Percentiles rank a stretch among this genome's conserved stretches.
phyloP scores from a whole-genome alignment of 2,888 invertebrate species.

The Diarsia dahlii region DNA sequence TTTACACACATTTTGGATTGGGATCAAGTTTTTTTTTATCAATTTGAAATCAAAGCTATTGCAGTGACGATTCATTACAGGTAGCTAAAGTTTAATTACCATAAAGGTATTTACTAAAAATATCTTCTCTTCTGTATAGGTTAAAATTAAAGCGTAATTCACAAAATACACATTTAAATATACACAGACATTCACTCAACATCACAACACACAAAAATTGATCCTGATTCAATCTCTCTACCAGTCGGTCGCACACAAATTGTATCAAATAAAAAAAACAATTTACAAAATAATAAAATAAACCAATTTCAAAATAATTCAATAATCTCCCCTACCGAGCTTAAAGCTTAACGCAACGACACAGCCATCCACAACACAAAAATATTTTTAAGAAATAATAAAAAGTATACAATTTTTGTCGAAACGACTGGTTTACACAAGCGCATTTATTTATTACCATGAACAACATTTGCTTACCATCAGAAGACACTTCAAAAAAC shows the following conservation, averaged over 20 bases:
- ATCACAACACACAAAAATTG: conserved; percentile 24
- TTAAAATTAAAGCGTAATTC: neutral
- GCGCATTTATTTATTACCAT: conserved; percentile 23
- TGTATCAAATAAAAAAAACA: conserved; percentile 27
- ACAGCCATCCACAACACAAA: conserved; percentile 33
- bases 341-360: conserved; percentile 52
- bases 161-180: neutral
- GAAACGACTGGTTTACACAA: conserved; percentile 40
- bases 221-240: conserved; percentile 44
- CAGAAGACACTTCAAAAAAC: conserved; percentile 47
- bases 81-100: neutral
- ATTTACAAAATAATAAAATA: conserved; percentile 11
- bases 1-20: conserved; percentile 43
- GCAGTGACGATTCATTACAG: neutral
- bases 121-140: neutral
- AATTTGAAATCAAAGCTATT: neutral
- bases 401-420: conserved; percentile 45
- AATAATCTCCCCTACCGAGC: conserved; percentile 41
- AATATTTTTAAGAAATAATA: conserved; percentile 34
- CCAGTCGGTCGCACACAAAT: conserved; percentile 55
- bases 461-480: conserved; percentile 40
- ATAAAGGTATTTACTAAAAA: neutral
- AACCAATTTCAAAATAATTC: conserved; percentile 23
- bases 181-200: neutral
- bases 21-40: conserved; percentile 28